Conservation (phyloP, 2,888 invertebrate genomes). For the Syritta pipiens region DNA sequence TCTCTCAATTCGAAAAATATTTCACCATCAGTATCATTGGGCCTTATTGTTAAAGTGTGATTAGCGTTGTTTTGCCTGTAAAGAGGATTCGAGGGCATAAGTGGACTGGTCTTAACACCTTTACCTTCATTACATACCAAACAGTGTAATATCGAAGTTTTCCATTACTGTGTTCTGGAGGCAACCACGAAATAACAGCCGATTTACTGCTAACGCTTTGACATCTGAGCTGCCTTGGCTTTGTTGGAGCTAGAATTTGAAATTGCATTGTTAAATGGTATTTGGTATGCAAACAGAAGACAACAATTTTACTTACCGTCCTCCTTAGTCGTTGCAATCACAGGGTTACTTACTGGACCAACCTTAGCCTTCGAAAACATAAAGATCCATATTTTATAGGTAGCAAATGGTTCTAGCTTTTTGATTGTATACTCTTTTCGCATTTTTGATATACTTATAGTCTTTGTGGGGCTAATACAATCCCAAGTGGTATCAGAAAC, state of each 20-base stretch:
- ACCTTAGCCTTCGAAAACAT: conserved; percentile 82
- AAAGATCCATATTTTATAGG: conserved; percentile 86
- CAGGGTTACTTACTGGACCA: conserved; percentile 82
- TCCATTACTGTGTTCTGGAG: conserved; percentile 87
- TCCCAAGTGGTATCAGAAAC: conserved; percentile 10
- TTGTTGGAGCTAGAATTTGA: conserved; percentile 80
- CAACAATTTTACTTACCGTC: conserved; percentile 80
- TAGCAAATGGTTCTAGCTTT: conserved; percentile 86
- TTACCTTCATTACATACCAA: too few species aligned
- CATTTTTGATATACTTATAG: conserved; percentile 70
- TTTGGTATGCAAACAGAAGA: conserved; percentile 8
- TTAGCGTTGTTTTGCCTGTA: conserved; percentile 60
- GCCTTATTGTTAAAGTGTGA: conserved; percentile 29
- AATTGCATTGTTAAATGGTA: neutral
- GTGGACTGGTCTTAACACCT: too few species aligned
- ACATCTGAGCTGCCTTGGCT: conserved; percentile 80
- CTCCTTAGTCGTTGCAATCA: conserved; percentile 85
- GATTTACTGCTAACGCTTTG: conserved; percentile 82
- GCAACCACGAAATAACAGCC: conserved; percentile 83
- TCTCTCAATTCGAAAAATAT: conserved; percentile 73
- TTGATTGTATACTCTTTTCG: conserved; percentile 81
- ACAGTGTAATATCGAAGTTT: conserved; percentile 85
- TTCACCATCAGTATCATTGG: conserved; percentile 62
- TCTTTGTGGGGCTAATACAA: conserved; percentile 63
- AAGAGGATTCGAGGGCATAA: neutral